phyloP scores from a whole-genome alignment of 2,113 vertebrate species.

The Malaclemys terrapin region DNA sequence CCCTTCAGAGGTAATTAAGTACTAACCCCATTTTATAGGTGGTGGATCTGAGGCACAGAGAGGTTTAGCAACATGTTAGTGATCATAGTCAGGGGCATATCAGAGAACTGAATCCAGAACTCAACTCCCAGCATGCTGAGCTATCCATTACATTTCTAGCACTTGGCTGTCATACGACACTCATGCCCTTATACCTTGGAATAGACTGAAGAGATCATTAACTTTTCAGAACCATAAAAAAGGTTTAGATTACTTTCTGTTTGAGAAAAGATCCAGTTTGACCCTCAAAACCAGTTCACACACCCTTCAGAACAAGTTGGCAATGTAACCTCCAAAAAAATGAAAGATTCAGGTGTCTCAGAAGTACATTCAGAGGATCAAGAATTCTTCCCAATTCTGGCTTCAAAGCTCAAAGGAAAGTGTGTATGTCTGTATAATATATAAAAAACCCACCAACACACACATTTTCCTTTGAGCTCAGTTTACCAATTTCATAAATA shows the following conservation, averaged over 20 bases:
- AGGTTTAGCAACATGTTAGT: not conserved
- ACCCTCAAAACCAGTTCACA: not conserved
- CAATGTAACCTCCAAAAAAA: not conserved
- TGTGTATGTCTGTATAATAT: not conserved
- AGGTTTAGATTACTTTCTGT: not conserved
- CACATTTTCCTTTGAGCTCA: not conserved
- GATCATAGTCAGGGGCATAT: not conserved
- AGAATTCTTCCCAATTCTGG: not conserved
- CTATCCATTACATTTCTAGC: not conserved
- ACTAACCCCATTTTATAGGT: not conserved
- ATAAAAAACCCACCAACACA: not conserved
- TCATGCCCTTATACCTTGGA: rapidly evolving
- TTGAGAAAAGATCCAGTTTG: not conserved
- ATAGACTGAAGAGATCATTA: not conserved
- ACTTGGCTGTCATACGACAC: not conserved
- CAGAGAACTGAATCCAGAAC: not conserved
- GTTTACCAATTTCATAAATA: not conserved
- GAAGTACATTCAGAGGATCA: not conserved
- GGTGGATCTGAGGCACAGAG: not conserved
- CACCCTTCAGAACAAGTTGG: not conserved
- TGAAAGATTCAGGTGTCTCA: not conserved
- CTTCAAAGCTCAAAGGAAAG: not conserved
- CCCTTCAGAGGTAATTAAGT: not conserved
- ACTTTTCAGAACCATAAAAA: not conserved
- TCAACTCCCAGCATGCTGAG: not conserved